These are phyloP conservation scores for Clitarchus hookeri DNA, from an alignment of 2,888 invertebrate species.

Conservation along the genomic window DNA sequence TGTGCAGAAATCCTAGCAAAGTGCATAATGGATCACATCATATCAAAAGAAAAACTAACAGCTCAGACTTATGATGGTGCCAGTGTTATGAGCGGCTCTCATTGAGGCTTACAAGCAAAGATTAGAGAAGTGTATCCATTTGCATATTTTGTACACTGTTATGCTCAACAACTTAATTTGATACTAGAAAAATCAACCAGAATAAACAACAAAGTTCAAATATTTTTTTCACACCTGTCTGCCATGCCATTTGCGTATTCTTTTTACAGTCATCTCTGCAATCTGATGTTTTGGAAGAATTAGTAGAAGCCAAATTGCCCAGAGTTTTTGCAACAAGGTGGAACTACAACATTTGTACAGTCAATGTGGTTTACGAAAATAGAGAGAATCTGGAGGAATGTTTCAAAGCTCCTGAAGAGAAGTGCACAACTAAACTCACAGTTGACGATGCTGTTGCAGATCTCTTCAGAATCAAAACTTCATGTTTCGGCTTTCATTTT, in stretches of 20 bases:
- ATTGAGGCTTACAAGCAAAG: neutral
- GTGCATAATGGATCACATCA: conserved; percentile 19
- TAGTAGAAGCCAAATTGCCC: neutral
- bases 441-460: no score
- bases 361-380: neutral
- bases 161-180: neutral
- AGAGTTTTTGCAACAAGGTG: neutral
- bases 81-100: neutral
- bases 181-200: neutral
- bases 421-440: no score
- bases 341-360: neutral
- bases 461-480: no score
- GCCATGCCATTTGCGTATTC: neutral
- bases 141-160: neutral
- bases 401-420: no score
- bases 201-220: conserved; percentile 2
- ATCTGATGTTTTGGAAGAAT: conserved; percentile 5
- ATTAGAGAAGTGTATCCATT: neutral
- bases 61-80: conserved; percentile 12
- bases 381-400: neutral
- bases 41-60: neutral
- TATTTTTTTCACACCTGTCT: neutral
- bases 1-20: conserved; percentile 2
- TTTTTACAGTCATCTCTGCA: neutral
- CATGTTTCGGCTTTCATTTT: no score